phyloP scores from a whole-genome alignment of 92 coral and sea anemone genomes.

The Epizoanthus illoricatus region DNA sequence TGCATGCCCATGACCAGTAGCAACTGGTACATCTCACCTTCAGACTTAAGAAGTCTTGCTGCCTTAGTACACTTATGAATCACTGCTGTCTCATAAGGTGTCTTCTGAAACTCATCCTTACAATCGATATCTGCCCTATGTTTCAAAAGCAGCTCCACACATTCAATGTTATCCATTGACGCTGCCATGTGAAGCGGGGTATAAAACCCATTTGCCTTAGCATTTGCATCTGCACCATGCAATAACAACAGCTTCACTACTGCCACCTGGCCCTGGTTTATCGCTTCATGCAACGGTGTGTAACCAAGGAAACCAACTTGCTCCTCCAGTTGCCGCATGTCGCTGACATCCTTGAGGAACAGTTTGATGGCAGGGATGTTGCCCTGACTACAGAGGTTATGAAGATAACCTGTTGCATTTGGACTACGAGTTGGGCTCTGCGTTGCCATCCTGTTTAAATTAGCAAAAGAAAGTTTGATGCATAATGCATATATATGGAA shows the following conservation, averaged over 20 bases:
- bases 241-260: conserved; percentile 75
- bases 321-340: conserved; percentile 66
- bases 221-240: conserved; percentile 90
- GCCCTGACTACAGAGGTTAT: conserved; percentile 79
- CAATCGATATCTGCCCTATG: conserved; percentile 74
- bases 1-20: not conserved
- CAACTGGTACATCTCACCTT: conserved; percentile 57
- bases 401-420: conserved; percentile 60
- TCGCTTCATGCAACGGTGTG: conserved; percentile 81
- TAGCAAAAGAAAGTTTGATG: too few relatives aligned
- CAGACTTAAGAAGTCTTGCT: conserved; percentile 82
- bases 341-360: conserved; percentile 55
- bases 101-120: conserved; percentile 86
- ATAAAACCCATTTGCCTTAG: conserved; percentile 90
- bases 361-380: conserved; percentile 57
- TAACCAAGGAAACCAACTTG: conserved; percentile 92
- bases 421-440: conserved; percentile 43
- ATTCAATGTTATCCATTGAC: conserved; percentile 77
- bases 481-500: too few relatives aligned
- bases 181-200: conserved; percentile 97
- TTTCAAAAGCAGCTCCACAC: conserved; percentile 78
- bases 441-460: conserved; percentile 18
- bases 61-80: conserved; percentile 71
- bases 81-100: conserved; percentile 88
- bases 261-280: conserved; percentile 70